These are phyloP conservation scores for Hirudinaria manillensis DNA, from an alignment of 2,888 invertebrate species.

Conservation along the genomic window DNA sequence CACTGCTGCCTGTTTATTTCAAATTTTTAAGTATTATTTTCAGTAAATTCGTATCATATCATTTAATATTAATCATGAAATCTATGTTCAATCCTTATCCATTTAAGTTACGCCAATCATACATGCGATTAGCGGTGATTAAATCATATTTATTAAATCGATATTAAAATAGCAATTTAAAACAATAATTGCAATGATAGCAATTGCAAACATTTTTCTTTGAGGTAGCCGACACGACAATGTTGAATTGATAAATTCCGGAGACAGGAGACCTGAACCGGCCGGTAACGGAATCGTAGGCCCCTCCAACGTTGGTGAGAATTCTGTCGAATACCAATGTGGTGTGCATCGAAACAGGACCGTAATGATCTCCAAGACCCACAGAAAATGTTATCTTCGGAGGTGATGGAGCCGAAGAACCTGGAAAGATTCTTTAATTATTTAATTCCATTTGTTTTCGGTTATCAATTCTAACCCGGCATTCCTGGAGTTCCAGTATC, in stretches of 20 bases:
- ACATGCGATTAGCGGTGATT: too few relatives aligned
- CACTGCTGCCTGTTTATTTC: slow-evolving; percentile 46
- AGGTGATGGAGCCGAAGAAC: slow-evolving; percentile 15
- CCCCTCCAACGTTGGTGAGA: slow-evolving; percentile 20
- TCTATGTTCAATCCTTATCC: too few relatives aligned
- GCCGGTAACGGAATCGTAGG: slow-evolving; percentile 1
- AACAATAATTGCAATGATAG: background rate
- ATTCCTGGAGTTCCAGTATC: slow-evolving; percentile 43
- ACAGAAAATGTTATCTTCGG: slow-evolving; percentile 21
- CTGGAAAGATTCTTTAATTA: background rate
- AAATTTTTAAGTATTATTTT: background rate
- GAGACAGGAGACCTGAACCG: slow-evolving; percentile 21
- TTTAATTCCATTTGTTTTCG: background rate
- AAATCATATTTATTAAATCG: too few relatives aligned
- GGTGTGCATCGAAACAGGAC: slow-evolving; percentile 15
- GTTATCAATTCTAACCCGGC: slow-evolving; percentile 39
- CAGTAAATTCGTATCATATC: too few relatives aligned
- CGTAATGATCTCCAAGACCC: slow-evolving; percentile 7
- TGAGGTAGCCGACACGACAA: slow-evolving; percentile 25
- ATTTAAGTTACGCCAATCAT: too few relatives aligned
- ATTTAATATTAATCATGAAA: too few relatives aligned
- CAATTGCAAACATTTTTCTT: slow-evolving; percentile 1
- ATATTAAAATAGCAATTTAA: background rate
- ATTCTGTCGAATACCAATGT: slow-evolving; percentile 18
- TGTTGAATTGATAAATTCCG: slow-evolving; percentile 24